A percentile compares a stretch with the other conserved stretches of the same genome.
Conservation (phyloP, 1,140 invertebrate genomes). For the Drosophila albomicans region DNA sequence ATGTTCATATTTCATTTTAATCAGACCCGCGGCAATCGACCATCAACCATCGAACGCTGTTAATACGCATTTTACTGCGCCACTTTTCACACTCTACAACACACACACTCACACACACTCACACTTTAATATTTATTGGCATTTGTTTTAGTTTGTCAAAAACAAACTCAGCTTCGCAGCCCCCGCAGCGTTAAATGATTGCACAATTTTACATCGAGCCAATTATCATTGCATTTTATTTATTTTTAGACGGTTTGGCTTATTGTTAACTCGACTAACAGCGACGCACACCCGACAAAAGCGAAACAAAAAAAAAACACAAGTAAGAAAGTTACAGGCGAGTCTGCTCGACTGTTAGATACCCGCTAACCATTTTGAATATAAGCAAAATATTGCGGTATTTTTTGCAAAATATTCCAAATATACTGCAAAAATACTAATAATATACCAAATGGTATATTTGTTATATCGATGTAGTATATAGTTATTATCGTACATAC, state of each 20-base stretch:
- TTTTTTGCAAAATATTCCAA: no score
- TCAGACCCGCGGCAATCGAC: constrained; percentile 54
- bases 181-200: constrained; percentile 56
- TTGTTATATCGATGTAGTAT: no score
- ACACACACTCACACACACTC: constrained; percentile 13
- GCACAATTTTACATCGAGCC: constrained; percentile 73
- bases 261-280: constrained; percentile 50
- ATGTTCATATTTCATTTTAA: constrained; percentile 82
- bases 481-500: no score
- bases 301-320: not conserved
- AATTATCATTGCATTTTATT: constrained; percentile 70
- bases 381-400: no score
- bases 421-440: no score
- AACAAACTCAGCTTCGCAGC: constrained; percentile 65
- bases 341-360: no score
- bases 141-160: constrained; percentile 71
- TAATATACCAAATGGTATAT: no score
- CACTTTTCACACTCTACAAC: constrained; percentile 45
- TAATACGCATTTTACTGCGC: constrained; percentile 70
- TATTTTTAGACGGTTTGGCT: constrained; percentile 72
- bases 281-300: constrained; percentile 33
- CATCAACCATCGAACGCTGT: constrained; percentile 50
- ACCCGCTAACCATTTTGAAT: no score
- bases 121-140: constrained; percentile 3
- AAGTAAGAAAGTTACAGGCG: no score